These are phyloP conservation scores for Crematogaster levior DNA, from an alignment of 2,888 invertebrate species.

Conservation along the genomic window DNA sequence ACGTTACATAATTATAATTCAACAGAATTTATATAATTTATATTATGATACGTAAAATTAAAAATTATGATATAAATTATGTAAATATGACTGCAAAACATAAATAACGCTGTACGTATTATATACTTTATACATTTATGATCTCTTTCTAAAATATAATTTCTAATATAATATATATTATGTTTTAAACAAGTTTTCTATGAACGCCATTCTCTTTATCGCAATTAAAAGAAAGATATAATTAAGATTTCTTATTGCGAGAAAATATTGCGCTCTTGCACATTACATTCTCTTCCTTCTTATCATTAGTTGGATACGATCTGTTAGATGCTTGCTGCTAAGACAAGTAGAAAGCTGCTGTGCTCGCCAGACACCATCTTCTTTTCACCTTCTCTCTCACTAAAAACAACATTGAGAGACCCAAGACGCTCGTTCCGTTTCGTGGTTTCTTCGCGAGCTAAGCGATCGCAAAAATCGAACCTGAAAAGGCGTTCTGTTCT, in stretches of 20 bases:
- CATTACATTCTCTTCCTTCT: conserved; percentile 33
- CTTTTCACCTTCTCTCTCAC: conserved; percentile 3
- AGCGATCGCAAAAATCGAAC: not conserved
- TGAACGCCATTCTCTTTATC: not conserved
- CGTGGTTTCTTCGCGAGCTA: not conserved
- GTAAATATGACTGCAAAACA: not conserved
- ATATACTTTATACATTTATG: not conserved
- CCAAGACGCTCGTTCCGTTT: conserved; percentile 15
- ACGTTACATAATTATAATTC: conserved; percentile 25
- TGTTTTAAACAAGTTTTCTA: not conserved
- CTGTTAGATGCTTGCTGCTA: conserved; percentile 39
- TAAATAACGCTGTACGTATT: not conserved
- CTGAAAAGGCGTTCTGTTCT: not conserved
- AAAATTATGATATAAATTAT: not conserved
- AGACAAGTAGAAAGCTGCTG: conserved; percentile 47
- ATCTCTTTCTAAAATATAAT: not conserved
- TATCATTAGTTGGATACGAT: conserved; percentile 32
- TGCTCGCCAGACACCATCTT: conserved; percentile 29
- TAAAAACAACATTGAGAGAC: conserved; percentile 22
- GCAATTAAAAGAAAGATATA: conserved; percentile 6
- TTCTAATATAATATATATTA: conserved; percentile 21
- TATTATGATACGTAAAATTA: not conserved
- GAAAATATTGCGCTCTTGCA: conserved; percentile 33
- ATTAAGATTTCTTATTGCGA: conserved; percentile 7
- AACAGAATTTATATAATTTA: not conserved